Evolutionary conservation across 2,113 vertebrate species (phyloP).

Genomic region (Trachemys scripta): DNA sequence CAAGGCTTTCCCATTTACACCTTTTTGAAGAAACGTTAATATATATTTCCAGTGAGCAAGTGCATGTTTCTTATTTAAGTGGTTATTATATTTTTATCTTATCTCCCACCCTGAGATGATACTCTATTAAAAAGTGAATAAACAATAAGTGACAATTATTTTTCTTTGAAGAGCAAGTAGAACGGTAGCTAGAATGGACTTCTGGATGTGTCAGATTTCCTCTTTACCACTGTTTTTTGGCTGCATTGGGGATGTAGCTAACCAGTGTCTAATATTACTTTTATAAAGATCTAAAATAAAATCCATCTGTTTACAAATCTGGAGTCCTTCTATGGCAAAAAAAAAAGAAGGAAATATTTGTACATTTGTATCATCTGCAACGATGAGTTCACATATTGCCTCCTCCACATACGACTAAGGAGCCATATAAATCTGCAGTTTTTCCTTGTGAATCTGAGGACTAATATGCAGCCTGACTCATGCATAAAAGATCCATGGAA

Average conservation of each 20-base stretch:
- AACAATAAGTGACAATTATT: not conserved
- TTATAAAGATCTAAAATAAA: conserved; percentile 15
- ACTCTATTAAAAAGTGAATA: not conserved
- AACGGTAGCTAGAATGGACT: not conserved
- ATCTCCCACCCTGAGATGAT: not conserved
- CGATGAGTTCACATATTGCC: not conserved
- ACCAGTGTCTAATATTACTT: not conserved
- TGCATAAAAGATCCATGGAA: conserved; percentile 34
- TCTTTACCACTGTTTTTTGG: not conserved
- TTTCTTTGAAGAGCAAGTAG: not conserved
- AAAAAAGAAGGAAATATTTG: conserved; percentile 12
- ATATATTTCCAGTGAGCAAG: not conserved
- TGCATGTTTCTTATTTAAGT: not conserved
- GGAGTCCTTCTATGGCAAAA: conserved; percentile 60
- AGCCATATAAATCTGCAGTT: conserved; percentile 48
- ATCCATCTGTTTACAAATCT: conserved; percentile 27
- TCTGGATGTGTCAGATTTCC: not conserved
- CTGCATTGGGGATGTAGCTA: not conserved
- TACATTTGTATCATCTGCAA: conserved; percentile 22
- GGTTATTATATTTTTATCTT: not conserved
- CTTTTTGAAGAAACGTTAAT: not conserved
- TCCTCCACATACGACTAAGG: not conserved
- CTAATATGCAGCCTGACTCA: conserved; percentile 29
- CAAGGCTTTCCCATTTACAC: not conserved
- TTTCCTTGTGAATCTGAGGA: conserved; percentile 48